phyloP scores from a whole-genome alignment of 2,113 vertebrate species.

The Hemichromis elongatus region DNA sequence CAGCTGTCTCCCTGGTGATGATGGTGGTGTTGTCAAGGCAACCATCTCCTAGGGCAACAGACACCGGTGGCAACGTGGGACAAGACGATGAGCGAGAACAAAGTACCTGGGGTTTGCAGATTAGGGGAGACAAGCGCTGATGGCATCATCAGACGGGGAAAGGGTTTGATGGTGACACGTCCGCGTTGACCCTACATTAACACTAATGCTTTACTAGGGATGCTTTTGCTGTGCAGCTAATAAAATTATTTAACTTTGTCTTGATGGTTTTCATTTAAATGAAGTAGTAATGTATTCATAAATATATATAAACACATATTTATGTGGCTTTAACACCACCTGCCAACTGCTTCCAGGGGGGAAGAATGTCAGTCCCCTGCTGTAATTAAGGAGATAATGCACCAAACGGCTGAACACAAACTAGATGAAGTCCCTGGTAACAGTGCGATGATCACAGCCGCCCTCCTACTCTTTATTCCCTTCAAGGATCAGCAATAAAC shows the following conservation, averaged over 20 bases:
- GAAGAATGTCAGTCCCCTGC: background rate
- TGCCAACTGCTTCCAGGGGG: background rate
- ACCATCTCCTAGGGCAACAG: slow-evolving; percentile 58
- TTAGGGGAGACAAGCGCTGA: background rate
- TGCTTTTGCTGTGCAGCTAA: background rate
- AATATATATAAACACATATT: background rate
- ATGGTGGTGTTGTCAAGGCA: slow-evolving; percentile 51
- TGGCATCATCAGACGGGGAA: background rate
- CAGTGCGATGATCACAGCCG: background rate
- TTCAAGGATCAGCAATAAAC: slow-evolving; percentile 3
- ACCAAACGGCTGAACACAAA: slow-evolving; percentile 7
- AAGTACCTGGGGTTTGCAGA: slow-evolving; percentile 22
- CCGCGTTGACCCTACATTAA: background rate
- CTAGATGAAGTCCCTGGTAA: slow-evolving; percentile 34
- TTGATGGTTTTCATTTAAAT: background rate
- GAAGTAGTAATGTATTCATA: background rate
- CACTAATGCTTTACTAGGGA: background rate
- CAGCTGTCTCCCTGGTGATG: slow-evolving; percentile 47
- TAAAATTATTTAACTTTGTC: background rate
- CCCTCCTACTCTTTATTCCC: slow-evolving; percentile 6
- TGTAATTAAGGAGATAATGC: background rate
- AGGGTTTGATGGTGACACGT: background rate
- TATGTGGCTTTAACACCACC: background rate
- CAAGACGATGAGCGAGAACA: slow-evolving; percentile 17
- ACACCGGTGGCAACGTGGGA: slow-evolving; percentile 5